A percentile compares a stretch with the other conserved stretches of the same genome.
These are phyloP conservation scores for Cydia amplana DNA, from an alignment of 1,140 invertebrate species.

Conservation along the genomic window DNA sequence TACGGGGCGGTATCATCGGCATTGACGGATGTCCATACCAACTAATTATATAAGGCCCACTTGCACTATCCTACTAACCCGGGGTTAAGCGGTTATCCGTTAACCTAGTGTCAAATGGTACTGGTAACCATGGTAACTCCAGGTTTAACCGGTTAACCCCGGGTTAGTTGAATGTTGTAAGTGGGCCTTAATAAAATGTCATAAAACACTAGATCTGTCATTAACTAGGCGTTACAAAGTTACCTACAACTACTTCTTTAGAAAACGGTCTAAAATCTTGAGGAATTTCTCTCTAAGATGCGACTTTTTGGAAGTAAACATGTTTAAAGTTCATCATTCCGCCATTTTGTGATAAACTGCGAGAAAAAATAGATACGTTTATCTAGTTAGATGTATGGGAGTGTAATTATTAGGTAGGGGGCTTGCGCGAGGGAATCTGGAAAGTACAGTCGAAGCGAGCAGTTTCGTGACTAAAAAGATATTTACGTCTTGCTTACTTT, in stretches of 20 bases:
- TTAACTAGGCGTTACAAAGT: slow-evolving; percentile 10
- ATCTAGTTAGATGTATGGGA: slow-evolving; percentile 25
- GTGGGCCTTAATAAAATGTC: too few relatives aligned
- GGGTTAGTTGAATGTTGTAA: too few relatives aligned
- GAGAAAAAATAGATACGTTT: slow-evolving; percentile 4
- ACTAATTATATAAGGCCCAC: neutral
- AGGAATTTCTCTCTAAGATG: neutral
- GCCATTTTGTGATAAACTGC: slow-evolving; percentile 21
- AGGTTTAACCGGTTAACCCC: too few relatives aligned
- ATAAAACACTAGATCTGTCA: neutral
- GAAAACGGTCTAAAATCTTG: neutral
- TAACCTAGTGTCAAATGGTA: too few relatives aligned
- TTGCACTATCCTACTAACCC: too few relatives aligned
- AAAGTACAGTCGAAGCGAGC: neutral
- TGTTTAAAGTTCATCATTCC: slow-evolving; percentile 26
- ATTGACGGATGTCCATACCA: neutral
- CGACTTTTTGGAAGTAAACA: neutral
- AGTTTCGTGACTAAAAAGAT: neutral
- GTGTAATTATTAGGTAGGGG: slow-evolving; percentile 29
- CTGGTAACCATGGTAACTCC: too few relatives aligned
- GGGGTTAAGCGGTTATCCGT: too few relatives aligned
- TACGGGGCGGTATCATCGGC: neutral
- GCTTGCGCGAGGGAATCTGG: neutral
- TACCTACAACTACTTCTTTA: neutral
- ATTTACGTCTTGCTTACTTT: too few relatives aligned